Percentiles rank a stretch among this genome's conserved stretches.
These are phyloP conservation scores for Sphenopsis melanotis DNA, from an alignment of 2,797 vertebrate species.

Conservation along the genomic window DNA sequence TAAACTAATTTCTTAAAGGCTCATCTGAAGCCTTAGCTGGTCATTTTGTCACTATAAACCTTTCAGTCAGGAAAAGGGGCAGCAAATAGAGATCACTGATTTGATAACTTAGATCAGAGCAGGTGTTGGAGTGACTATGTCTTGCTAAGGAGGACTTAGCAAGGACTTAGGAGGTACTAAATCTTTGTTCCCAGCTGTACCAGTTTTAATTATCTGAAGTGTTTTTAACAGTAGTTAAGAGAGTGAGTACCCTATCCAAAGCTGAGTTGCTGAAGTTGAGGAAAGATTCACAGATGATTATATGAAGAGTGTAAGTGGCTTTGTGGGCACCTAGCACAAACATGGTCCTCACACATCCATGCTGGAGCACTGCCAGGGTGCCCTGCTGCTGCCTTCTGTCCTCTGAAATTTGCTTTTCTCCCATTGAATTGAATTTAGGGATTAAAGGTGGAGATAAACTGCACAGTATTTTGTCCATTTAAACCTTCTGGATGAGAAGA, in stretches of 20 bases:
- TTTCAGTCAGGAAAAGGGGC: not conserved
- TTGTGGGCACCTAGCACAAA: not conserved
- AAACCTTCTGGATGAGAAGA: not conserved
- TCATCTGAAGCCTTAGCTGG: not conserved
- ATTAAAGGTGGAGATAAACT: not conserved
- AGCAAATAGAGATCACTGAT: not conserved
- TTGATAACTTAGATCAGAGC: not conserved
- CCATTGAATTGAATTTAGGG: not conserved
- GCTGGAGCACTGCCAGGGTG: not conserved
- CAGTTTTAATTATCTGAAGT: not conserved
- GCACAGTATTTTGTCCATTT: not conserved
- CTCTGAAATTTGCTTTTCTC: not conserved
- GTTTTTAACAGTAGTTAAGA: not conserved
- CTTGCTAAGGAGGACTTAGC: not conserved
- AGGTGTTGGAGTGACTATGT: not conserved
- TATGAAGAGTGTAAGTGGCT: not conserved
- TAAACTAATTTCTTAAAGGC: not conserved
- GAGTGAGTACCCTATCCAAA: not conserved
- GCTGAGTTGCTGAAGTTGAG: not conserved
- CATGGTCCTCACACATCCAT: rapidly evolving
- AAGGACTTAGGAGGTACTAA: too few species aligned
- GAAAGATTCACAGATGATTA: not conserved
- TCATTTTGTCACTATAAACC: not conserved
- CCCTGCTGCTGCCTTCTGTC: not conserved
- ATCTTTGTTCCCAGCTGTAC: not conserved